Evolutionary conservation across 2,888 invertebrate species (phyloP).

Genomic region (Polyommatus iphigenia): DNA sequence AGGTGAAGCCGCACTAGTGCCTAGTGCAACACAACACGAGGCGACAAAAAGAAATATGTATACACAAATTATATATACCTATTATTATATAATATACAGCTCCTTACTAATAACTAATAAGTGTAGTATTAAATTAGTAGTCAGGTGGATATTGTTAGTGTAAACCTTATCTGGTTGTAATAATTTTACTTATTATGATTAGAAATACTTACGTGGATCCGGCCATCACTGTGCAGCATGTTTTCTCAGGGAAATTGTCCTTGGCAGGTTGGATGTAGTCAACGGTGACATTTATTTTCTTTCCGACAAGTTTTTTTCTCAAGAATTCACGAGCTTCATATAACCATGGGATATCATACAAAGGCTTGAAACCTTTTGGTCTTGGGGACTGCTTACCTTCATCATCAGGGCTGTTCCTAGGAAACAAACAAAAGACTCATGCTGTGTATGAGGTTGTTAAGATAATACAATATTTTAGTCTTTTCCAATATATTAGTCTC

Average conservation of each 20-base stretch:
- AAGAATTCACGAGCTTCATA: slow-evolving; percentile 98
- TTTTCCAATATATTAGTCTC: too few species aligned
- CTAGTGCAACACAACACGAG: too few species aligned
- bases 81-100: too few species aligned
- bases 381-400: slow-evolving; percentile 84
- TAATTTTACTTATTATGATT: neutral
- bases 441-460: neutral
- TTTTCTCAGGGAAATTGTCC: slow-evolving; percentile 96
- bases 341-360: slow-evolving; percentile 99
- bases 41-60: too few species aligned
- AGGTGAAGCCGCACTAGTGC: too few species aligned
- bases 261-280: slow-evolving; percentile 98
- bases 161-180: too few species aligned
- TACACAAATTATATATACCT: too few species aligned
- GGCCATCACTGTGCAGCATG: slow-evolving; percentile 94
- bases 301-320: slow-evolving; percentile 96
- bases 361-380: slow-evolving; percentile 89
- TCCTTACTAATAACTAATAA: too few species aligned
- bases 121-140: too few species aligned
- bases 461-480: too few species aligned
- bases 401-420: slow-evolving; percentile 79
- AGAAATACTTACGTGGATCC: slow-evolving; percentile 74
- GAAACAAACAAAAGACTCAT: slow-evolving; percentile 6
- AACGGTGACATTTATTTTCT: slow-evolving; percentile 93
- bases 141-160: too few species aligned